phyloP scores from a whole-genome alignment of 2,797 vertebrate genomes.

The Lindbergichthys nudifrons region DNA sequence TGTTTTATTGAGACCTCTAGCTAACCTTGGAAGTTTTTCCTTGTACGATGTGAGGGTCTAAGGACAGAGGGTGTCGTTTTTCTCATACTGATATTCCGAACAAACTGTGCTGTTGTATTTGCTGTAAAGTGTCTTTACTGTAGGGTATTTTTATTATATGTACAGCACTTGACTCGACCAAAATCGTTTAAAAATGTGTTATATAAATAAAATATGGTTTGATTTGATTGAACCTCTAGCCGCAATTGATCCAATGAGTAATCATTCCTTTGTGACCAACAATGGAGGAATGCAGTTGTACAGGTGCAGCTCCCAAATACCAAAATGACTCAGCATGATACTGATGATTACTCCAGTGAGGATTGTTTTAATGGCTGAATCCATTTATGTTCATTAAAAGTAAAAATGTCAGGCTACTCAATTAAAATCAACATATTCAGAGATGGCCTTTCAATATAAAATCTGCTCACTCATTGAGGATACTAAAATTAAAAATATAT shows the following conservation, averaged over 20 bases:
- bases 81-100: no score
- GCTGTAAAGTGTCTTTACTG: no score
- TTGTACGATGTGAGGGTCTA: no score
- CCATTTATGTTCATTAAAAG: neutral
- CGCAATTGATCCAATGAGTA: neutral
- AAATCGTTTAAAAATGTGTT: no score
- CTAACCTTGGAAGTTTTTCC: no score
- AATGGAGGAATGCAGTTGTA: constrained; percentile 16
- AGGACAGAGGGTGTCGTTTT: no score
- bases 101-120: no score
- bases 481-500: neutral
- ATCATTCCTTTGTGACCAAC: neutral
- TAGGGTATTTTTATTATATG: no score
- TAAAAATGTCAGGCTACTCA: neutral
- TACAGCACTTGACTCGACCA: no score
- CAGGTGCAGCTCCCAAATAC: neutral
- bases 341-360: neutral
- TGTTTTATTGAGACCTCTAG: no score
- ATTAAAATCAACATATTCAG: neutral
- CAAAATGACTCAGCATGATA: constrained; percentile 6
- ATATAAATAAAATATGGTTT: no score
- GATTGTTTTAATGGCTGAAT: neutral
- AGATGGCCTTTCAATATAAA: neutral
- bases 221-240: no score
- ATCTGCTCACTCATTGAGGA: neutral